Conservation (phyloP, 2,888 invertebrate species). For the Bellardia bayeri region DNA sequence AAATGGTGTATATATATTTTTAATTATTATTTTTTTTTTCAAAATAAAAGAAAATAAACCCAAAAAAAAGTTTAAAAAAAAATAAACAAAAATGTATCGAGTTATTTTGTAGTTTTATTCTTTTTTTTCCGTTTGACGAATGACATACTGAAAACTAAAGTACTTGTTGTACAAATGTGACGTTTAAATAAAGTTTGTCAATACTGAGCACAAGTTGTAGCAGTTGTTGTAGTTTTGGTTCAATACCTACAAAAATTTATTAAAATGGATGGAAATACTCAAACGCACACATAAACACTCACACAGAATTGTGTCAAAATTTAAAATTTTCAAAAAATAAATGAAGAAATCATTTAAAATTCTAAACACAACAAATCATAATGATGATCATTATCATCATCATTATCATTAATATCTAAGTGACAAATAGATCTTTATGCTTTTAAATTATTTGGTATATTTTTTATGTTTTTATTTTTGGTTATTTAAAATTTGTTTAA, state of each 20-base stretch:
- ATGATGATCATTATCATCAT: not conserved
- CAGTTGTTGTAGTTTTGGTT: constrained; percentile 57
- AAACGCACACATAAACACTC: not conserved
- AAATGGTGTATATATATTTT: constrained; percentile 56
- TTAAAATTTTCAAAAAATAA: constrained; percentile 38
- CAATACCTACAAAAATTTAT: constrained; percentile 53
- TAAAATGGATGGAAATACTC: constrained; percentile 18
- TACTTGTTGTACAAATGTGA: constrained; percentile 55
- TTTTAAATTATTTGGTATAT: constrained; percentile 33
- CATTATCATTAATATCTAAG: constrained; percentile 7
- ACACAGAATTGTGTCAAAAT: constrained; percentile 52
- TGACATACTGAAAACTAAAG: constrained; percentile 65
- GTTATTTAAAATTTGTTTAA: not conserved
- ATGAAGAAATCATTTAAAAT: constrained; percentile 41
- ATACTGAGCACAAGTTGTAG: not conserved
- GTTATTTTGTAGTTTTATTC: constrained; percentile 56
- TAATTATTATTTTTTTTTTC: constrained; percentile 46
- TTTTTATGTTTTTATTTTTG: constrained; percentile 17
- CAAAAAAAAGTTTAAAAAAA: constrained; percentile 11
- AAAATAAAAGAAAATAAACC: constrained; percentile 43
- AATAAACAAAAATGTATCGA: constrained; percentile 63
- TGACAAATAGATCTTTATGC: constrained; percentile 47
- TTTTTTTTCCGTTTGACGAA: constrained; percentile 64
- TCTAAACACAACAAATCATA: constrained; percentile 29
- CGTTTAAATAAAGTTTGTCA: constrained; percentile 54